Conservation (phyloP, 2,797 vertebrate genomes). For the Allenopithecus nigroviridis region DNA sequence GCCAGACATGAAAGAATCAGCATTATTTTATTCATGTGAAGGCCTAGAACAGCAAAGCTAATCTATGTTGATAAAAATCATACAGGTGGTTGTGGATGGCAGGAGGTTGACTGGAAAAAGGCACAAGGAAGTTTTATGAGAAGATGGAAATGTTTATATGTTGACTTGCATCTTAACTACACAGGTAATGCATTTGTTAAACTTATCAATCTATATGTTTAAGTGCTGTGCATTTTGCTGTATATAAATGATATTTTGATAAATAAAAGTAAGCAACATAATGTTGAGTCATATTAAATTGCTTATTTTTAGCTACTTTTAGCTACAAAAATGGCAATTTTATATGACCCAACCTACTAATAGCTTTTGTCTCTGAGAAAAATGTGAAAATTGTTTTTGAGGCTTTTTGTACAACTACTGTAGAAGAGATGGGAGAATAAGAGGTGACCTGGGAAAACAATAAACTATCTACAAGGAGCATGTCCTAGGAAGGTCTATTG, state of each 20-base stretch:
- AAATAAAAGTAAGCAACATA: not conserved
- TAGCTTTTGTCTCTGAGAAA: not conserved
- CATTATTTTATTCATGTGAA: not conserved
- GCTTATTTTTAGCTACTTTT: not conserved
- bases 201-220: not conserved
- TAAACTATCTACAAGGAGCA: rapidly evolving
- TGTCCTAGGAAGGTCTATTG: not conserved
- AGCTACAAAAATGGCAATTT: not conserved
- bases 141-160: not conserved
- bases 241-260: not conserved
- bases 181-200: not conserved
- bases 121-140: not conserved
- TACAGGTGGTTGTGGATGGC: not conserved
- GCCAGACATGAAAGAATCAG: not conserved
- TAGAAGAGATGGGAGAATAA: not conserved
- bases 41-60: not conserved
- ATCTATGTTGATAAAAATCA: not conserved
- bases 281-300: not conserved
- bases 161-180: not conserved
- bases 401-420: not conserved
- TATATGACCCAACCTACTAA: not conserved
- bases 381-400: not conserved
- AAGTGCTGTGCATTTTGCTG: not conserved
- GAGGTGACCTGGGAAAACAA: not conserved
- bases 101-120: not conserved